These are phyloP conservation scores for Xiphorhynchus erythropygius DNA, from an alignment of 2,797 vertebrate species.

Conservation along the genomic window DNA sequence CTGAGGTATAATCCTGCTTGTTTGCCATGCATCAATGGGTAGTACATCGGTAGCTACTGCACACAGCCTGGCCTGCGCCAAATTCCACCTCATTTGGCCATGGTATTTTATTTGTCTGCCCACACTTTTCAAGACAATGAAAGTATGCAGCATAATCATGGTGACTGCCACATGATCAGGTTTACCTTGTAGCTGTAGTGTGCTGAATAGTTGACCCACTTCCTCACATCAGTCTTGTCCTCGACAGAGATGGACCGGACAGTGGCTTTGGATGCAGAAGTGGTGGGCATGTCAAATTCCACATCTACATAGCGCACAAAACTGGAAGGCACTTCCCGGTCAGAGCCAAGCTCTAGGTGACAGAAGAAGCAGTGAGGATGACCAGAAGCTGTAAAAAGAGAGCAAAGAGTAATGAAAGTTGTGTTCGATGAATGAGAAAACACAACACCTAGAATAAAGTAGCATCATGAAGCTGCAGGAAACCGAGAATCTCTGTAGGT, in stretches of 20 bases:
- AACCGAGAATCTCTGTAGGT: not conserved
- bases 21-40: not conserved
- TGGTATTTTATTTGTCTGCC: not conserved
- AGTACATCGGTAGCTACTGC: not conserved
- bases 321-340: conserved; percentile 85
- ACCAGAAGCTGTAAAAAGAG: conserved; percentile 74
- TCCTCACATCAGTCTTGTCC: conserved; percentile 82
- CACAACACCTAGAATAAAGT: not conserved
- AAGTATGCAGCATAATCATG: not conserved
- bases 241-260: conserved; percentile 85
- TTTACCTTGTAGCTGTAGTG: conserved; percentile 89
- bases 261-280: conserved; percentile 83
- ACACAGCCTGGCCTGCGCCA: not conserved
- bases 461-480: not conserved
- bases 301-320: conserved; percentile 83
- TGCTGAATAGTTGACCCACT: conserved; percentile 89
- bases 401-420: not conserved
- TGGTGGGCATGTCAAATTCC: conserved; percentile 88
- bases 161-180: not conserved
- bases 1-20: not conserved
- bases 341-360: conserved; percentile 88
- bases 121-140: not conserved
- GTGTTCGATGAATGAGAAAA: not conserved
- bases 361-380: conserved; percentile 92
- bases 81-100: not conserved